phyloP scores from a whole-genome alignment of 64 coral and sea anemone species.

The Stichodactyla mertensii region DNA sequence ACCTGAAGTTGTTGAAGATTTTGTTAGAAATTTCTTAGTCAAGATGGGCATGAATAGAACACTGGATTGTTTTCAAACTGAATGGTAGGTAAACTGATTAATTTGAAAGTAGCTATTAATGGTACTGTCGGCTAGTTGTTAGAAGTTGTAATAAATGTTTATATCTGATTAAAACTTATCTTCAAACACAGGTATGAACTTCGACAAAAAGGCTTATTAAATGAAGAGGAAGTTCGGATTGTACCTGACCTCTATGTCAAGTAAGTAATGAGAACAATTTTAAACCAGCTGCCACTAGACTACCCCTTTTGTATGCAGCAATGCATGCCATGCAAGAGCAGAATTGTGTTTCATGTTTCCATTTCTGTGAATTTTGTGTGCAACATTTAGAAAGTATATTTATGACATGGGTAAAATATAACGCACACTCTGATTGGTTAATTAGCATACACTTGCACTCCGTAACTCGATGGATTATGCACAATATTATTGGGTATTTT shows the following conservation, averaged over 20 bases:
- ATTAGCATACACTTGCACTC: too few species aligned
- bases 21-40: constrained; percentile 96
- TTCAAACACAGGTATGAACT: constrained; percentile 40
- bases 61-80: constrained; percentile 95
- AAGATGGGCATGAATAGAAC: constrained; percentile 99
- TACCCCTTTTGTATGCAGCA: too few species aligned
- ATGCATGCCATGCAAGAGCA: too few species aligned
- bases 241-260: constrained; percentile 75
- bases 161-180: background rate
- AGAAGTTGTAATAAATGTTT: background rate
- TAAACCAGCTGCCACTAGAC: background rate
- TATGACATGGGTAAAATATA: too few species aligned
- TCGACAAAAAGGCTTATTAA: constrained; percentile 46
- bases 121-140: too few species aligned
- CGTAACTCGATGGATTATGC: too few species aligned
- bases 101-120: background rate
- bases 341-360: too few species aligned
- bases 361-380: too few species aligned
- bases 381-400: too few species aligned
- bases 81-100: constrained; percentile 52
- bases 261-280: constrained; percentile 5
- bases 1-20: constrained; percentile 98
- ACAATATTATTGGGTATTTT: too few species aligned
- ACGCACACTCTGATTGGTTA: too few species aligned
- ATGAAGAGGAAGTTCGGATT: constrained; percentile 62